Base-by-base conservation (phyloP, 2,113 vertebrate genomes). In the Campylorhamphus procurvoides region DNA sequence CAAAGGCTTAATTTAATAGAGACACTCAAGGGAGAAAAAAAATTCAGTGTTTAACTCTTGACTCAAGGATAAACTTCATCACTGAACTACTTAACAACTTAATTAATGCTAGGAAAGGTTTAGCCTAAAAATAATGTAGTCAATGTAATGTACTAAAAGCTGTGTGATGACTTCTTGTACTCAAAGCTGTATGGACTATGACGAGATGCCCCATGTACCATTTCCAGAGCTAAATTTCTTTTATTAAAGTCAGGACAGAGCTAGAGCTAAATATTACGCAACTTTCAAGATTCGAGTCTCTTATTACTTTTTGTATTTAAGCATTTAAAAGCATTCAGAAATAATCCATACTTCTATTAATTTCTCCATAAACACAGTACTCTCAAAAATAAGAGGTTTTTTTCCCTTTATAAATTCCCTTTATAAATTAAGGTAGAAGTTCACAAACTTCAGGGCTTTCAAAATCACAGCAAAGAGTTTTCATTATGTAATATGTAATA, bases 1-100 rank as follows among this genome's bases (percentile, higher is more conserved):
- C 35, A 95, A 94, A 81, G 23, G 23, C 28, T 42, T 64, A 35
- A 75, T 74, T 68, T 92, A 97, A 91, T 69, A 13, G 31, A 77
- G 82, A 68, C 35, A 77, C 33, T 62, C 25, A 52, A 53, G n/a
- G 16, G 11, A 53, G 15, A 52, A 69, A 55, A 73, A 63, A 64
- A 9, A 53, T 18, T 68, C 75, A 82, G 49, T 14, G 31, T 17
- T 52, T 15, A 93, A 60, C 18, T 50, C 46, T 52, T 84, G 58
- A 89, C 52, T 52, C 58, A 75, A 76, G 49, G 59, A 86, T 46
- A 87, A 94, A 84, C 15, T 50, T 90, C 18, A 25, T 19, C 46
- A 64, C 39, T 78, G 53, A 85, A 73, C 49, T 25, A 50, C 53
- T 77, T 90, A 74, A 83, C 6, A 7, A 74, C 72, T 90, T 81